Evolutionary conservation across 1,140 invertebrate genomes (phyloP).

Genomic region (Agrypnia vestita): DNA sequence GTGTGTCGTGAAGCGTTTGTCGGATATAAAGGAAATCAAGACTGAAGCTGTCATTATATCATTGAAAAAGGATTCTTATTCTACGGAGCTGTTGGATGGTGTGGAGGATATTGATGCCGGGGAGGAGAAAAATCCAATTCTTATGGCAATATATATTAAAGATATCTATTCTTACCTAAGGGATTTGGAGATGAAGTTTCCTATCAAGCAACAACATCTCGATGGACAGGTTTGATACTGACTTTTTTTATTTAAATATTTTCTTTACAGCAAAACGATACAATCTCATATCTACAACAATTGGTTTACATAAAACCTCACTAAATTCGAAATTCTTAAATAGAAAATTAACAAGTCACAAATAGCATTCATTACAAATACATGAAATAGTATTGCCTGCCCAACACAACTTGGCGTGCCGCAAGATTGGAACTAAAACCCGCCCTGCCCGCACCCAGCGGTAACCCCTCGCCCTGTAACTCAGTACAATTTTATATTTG

Average conservation of each 20-base stretch:
- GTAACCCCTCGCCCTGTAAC: too few relatives aligned
- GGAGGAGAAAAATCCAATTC: constrained; percentile 79
- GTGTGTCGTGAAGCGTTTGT: not conserved
- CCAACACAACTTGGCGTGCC: too few relatives aligned
- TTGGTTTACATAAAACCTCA: too few relatives aligned
- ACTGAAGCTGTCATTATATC: not conserved
- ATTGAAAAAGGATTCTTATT: constrained; percentile 51
- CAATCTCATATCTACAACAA: too few relatives aligned
- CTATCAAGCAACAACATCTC: constrained; percentile 78
- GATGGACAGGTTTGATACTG: constrained; percentile 73
- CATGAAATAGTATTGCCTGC: too few relatives aligned
- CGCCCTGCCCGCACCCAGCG: too few relatives aligned
- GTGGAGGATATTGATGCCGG: constrained; percentile 81
- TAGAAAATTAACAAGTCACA: too few relatives aligned
- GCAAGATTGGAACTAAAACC: too few relatives aligned
- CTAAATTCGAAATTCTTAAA: too few relatives aligned
- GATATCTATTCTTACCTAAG: constrained; percentile 89
- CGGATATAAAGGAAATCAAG: constrained; percentile 14
- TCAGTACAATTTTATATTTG: too few relatives aligned
- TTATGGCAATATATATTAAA: constrained; percentile 87
- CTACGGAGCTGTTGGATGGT: constrained; percentile 64
- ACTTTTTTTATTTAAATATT: constrained; percentile 33
- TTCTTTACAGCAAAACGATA: too few relatives aligned
- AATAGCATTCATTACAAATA: too few relatives aligned
- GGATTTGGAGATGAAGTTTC: constrained; percentile 79